Conservation (phyloP, 2,797 vertebrate species). For the Girardinus metallicus region DNA sequence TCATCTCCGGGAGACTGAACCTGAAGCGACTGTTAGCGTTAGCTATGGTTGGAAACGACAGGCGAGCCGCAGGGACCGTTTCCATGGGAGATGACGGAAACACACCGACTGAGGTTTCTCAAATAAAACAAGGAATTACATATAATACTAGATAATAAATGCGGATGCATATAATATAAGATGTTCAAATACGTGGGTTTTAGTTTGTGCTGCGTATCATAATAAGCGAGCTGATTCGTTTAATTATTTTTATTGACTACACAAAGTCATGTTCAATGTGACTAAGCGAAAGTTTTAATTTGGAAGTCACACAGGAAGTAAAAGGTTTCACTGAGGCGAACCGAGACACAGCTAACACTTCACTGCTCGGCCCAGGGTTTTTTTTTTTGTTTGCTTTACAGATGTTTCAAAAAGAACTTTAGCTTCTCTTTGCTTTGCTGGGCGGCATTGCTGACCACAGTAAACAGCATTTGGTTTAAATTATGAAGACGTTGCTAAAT, state of each 20-base stretch:
- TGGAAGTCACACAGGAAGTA: slow-evolving; percentile 5
- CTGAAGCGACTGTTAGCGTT: neutral
- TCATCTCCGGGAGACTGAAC: neutral
- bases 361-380: slow-evolving; percentile 57
- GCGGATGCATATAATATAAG: too few species aligned
- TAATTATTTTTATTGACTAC: neutral
- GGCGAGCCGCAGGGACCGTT: slow-evolving; percentile 13
- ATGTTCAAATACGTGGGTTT: neutral
- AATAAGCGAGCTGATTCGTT: neutral
- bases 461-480: neutral
- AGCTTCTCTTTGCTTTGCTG: neutral
- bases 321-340: accelerated
- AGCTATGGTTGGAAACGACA: slow-evolving; percentile 27
- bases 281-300: neutral
- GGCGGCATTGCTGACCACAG: neutral
- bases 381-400: slow-evolving; percentile 45
- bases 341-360: neutral
- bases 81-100: slow-evolving; percentile 29
- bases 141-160: neutral
- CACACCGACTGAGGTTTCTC: neutral
- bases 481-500: neutral
- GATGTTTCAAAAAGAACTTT: slow-evolving; percentile 56
- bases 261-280: neutral
- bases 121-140: neutral
- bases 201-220: neutral